Evolutionary conservation across 2,888 invertebrate species (phyloP), one percentile per base, ranked within the genome.

Genomic region (Notocelia uddmanniana): DNA sequence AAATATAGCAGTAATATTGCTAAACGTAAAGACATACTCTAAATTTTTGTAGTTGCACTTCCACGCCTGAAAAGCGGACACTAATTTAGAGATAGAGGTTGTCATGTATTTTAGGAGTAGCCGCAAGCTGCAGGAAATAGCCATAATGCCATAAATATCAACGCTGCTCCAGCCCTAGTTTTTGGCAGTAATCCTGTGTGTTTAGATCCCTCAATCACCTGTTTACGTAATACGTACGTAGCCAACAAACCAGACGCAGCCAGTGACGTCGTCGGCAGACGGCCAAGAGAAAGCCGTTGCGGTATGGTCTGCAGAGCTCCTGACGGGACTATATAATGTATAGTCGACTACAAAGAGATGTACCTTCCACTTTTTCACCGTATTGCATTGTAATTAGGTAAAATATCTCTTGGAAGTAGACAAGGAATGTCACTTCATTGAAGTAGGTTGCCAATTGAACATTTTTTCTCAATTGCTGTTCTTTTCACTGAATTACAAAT

Each of bases 141-240:
- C 54, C 10, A 10, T 55, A 54, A 41, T 66, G 41, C 31, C 19
- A 54, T 19, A 18, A 50, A 58, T 45, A 54, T 41, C 50, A 31
- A 18, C 31, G 23, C 50, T 15, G 54, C 11, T 19, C 18, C 26
- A 15, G 11, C 19, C 10, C 54, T 31, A 54, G 37, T 37, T 37
- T 64, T 64, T 64, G 52, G 54, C 64, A 64, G 34, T 18, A 1
- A 34, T 64, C 52, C 34, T 64, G 18, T 37, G 54, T n/a, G 37
- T 52, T 15, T 55, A 26, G 11, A 13, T 26, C 54, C 58, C 13
- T 19, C 50, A 26, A 52, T 62, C 41, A 19, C 45, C 41, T 34
- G 41, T 54, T 63, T 68, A 74, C 71, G 74, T 74, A 74, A 71
- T 62, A 37, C 6, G 37, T 58, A 57, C 73, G 68, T 69, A 48